Evolutionary conservation across 2,888 invertebrate genomes (phyloP).

Genomic region (Frankliniella intonsa): DNA sequence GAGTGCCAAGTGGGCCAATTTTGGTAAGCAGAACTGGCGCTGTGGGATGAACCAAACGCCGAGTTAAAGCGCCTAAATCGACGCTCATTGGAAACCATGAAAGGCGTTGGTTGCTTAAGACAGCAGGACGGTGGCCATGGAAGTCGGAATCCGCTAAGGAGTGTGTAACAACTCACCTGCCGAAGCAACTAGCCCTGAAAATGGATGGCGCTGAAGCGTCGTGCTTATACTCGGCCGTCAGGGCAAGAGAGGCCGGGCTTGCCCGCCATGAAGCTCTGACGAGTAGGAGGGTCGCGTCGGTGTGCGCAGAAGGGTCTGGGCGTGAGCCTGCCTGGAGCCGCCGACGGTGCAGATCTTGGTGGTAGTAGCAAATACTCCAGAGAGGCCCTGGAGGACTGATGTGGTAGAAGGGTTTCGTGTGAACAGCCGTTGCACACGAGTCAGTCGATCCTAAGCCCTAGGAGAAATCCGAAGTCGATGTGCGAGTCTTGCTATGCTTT

Average conservation of each 20-base stretch:
- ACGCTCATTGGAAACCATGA: constrained; percentile 58
- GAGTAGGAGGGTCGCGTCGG: constrained; percentile 42
- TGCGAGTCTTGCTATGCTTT: constrained; percentile 39
- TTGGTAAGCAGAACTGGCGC: constrained; percentile 76
- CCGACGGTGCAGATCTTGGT: constrained; percentile 61
- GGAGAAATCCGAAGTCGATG: constrained; percentile 51
- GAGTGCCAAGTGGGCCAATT: constrained; percentile 66
- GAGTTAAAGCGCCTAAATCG: constrained; percentile 62
- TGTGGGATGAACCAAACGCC: constrained; percentile 71
- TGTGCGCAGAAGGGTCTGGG: constrained; percentile 53
- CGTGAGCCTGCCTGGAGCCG: constrained; percentile 51
- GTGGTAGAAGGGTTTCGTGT: constrained; percentile 60
- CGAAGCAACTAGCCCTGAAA: constrained; percentile 58
- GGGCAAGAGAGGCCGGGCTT: not conserved
- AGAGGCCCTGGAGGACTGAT: constrained; percentile 57
- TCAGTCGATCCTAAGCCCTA: constrained; percentile 57
- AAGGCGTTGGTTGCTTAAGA: constrained; percentile 61
- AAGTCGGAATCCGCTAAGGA: constrained; percentile 61
- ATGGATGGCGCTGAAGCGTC: constrained; percentile 54
- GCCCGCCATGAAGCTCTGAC: not conserved
- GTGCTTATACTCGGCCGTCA: not conserved
- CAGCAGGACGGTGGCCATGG: constrained; percentile 71
- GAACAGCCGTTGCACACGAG: constrained; percentile 57
- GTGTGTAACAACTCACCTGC: constrained; percentile 50
- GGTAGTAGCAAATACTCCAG: constrained; percentile 68